Evolutionary conservation across 2,797 vertebrate genomes (phyloP).

Genomic region (Sebastes trivittatus): DNA sequence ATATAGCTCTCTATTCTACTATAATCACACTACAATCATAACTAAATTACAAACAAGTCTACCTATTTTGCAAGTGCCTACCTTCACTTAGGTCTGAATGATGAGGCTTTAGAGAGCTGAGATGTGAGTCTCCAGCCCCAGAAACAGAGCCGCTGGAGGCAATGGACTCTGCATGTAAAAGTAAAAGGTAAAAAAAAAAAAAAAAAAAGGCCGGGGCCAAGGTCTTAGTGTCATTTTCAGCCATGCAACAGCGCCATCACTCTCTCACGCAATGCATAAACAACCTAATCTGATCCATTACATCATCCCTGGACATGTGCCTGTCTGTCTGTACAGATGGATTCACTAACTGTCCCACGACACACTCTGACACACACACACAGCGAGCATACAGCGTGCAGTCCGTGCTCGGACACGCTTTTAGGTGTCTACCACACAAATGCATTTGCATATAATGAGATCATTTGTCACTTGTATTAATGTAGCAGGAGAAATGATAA

Average conservation of each 20-base stretch:
- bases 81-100: constrained; percentile 43
- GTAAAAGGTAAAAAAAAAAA: background rate
- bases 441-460: constrained; percentile 73
- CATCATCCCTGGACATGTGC: constrained; percentile 67
- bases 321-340: constrained; percentile 67
- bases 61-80: constrained; percentile 24
- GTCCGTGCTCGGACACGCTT: constrained; percentile 28
- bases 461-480: constrained; percentile 68
- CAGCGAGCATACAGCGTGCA: background rate
- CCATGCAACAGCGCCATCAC: constrained; percentile 47
- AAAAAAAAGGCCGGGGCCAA: background rate
- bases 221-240: constrained; percentile 37
- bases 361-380: constrained; percentile 11
- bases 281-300: constrained; percentile 60
- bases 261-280: constrained; percentile 36
- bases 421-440: constrained; percentile 25
- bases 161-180: constrained; percentile 40
- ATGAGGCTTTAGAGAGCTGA: constrained; percentile 37
- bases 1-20: background rate
- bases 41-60: background rate
- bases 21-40: background rate
- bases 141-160: constrained; percentile 10
- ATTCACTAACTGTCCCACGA: constrained; percentile 56
- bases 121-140: constrained; percentile 41
- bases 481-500: constrained; percentile 52